Evolutionary conservation across 2,797 vertebrate genomes (phyloP).

Genomic region (Anisognathus igniventris): DNA sequence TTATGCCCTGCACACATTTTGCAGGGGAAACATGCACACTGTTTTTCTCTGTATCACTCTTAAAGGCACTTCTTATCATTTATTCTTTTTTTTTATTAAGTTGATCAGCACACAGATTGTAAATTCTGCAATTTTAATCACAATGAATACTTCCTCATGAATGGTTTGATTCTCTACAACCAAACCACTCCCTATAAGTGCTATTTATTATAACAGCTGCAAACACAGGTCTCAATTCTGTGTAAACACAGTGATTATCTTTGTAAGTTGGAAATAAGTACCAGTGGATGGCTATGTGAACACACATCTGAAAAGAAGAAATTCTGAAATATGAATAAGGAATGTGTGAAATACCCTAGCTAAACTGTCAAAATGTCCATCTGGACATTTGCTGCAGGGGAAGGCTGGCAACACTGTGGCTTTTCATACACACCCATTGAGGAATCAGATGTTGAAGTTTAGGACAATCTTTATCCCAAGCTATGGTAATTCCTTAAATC

Average conservation of each 20-base stretch:
- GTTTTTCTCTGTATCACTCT: background rate
- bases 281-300: background rate
- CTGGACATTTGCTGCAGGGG: background rate
- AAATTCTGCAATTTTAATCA: background rate
- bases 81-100: background rate
- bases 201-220: background rate
- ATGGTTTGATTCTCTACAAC: background rate
- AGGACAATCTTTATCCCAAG: background rate
- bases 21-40: background rate
- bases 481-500: background rate
- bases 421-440: background rate
- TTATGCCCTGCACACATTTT: background rate
- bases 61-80: background rate
- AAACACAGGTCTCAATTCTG: background rate
- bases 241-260: background rate
- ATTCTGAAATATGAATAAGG: background rate
- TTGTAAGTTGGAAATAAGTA: background rate
- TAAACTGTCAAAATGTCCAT: conserved; percentile 33
- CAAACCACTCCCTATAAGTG: background rate
- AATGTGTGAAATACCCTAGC: background rate
- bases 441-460: background rate
- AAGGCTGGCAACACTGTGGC: background rate
- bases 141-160: background rate
- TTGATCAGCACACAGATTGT: background rate
- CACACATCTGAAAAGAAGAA: background rate